These are phyloP conservation scores for Polydesmus complanatus DNA, from an alignment of 2,888 invertebrate genomes.

Conservation along the genomic window DNA sequence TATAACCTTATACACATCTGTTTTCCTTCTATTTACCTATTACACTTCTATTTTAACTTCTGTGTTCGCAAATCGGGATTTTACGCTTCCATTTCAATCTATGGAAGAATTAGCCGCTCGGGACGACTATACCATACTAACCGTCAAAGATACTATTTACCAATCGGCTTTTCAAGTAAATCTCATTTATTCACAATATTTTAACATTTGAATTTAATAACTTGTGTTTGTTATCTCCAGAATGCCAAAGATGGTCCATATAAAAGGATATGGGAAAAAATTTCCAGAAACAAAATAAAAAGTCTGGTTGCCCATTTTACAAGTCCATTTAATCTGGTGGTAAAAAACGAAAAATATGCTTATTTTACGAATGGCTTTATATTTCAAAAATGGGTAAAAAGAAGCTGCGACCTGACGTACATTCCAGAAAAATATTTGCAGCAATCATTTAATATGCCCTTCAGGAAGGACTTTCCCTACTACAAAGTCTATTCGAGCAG, in stretches of 20 bases:
- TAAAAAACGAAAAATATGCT: background rate
- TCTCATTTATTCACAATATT: too few relatives aligned
- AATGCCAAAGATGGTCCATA: background rate
- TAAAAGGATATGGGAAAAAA: background rate
- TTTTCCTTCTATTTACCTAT: constrained; percentile 4
- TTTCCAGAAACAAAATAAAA: background rate
- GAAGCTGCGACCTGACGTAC: background rate
- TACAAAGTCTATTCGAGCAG: background rate
- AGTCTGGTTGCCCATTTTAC: background rate
- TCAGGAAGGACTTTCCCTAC: background rate
- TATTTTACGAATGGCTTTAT: background rate
- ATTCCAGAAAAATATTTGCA: background rate
- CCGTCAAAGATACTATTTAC: constrained; percentile 7
- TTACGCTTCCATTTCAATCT: background rate
- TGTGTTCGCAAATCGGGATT: constrained; percentile 7
- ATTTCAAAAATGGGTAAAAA: background rate
- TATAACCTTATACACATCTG: background rate
- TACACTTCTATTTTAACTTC: constrained; percentile 8
- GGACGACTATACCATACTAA: constrained; percentile 5
- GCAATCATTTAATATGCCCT: background rate
- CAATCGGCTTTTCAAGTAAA: background rate
- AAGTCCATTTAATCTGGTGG: background rate
- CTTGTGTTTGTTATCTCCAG: too few relatives aligned
- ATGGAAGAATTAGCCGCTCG: constrained; percentile 1
- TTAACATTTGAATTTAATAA: too few relatives aligned